A percentile compares a stretch with the other conserved stretches of the same genome.
Evolutionary conservation across 1,140 invertebrate species (phyloP).

Genomic region (Nebria ingens): DNA sequence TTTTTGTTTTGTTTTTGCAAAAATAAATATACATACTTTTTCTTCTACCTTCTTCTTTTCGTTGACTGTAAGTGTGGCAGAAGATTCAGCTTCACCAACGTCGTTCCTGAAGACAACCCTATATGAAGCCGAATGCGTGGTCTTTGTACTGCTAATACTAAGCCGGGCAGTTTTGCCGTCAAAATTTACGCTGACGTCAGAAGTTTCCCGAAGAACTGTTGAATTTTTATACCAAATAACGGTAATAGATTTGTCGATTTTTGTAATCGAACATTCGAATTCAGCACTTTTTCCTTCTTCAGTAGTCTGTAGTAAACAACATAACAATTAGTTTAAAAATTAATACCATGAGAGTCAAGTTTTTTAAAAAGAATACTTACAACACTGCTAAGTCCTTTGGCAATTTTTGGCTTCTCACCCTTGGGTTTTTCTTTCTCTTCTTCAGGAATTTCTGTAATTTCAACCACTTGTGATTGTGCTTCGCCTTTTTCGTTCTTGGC

Average conservation of each 20-base stretch:
- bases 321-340: slow-evolving; percentile 13
- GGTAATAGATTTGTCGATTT: slow-evolving; percentile 62
- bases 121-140: slow-evolving; percentile 63
- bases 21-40: too few species aligned
- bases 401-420: slow-evolving; percentile 60
- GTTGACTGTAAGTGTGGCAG: slow-evolving; percentile 61
- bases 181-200: slow-evolving; percentile 58
- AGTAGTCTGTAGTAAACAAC: slow-evolving; percentile 44
- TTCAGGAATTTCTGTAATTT: slow-evolving; percentile 70
- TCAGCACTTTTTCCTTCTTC: slow-evolving; percentile 70
- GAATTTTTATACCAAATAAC: slow-evolving; percentile 81
- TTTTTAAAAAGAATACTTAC: slow-evolving; percentile 39
- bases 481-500: slow-evolving; percentile 91
- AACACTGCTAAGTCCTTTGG: slow-evolving; percentile 59
- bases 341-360: background rate
- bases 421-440: slow-evolving; percentile 56
- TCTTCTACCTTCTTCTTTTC: slow-evolving; percentile 33
- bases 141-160: slow-evolving; percentile 56
- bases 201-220: slow-evolving; percentile 57
- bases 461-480: slow-evolving; percentile 78
- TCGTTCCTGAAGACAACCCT: slow-evolving; percentile 73
- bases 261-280: slow-evolving; percentile 60
- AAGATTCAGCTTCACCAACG: slow-evolving; percentile 70
- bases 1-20: too few species aligned
- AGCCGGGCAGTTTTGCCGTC: slow-evolving; percentile 71